Base-by-base conservation (phyloP, 2,888 invertebrate genomes). In the Polyommatus icarus region DNA sequence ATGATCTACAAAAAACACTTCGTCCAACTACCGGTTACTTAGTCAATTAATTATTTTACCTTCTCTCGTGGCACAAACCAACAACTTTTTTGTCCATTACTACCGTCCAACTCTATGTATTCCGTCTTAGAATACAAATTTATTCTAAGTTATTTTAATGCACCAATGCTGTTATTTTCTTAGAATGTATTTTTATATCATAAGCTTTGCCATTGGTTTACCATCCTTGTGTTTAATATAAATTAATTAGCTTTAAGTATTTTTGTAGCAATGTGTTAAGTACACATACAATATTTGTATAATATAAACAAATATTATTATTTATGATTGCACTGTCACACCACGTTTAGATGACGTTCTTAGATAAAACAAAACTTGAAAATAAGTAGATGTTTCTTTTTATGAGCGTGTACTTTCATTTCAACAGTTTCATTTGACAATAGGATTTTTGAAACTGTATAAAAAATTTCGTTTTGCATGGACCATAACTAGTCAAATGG, bases 101-200 rank as follows among this genome's bases (percentile, higher is more conserved):
- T 24, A 75, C 75, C 75, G 75, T 75, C 75, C 75, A 75, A 75
- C 12, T 72, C n/a, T 75, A 54, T 75, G 40, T 50, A 75, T 50
- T 46, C 75, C 75, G 75, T 75, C 75, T 75, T 75, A 50, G 20
- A 50, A 50, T 75, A 73, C 12, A 73, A 75, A 75, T 29, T 75
- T 20, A 75, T 50, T 24, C 20, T 46, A 75, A 75, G 50, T 75
- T 75, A 54, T 18, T 12, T 73, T 73, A 24, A 40, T 24, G 75
- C 50, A 75, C 75, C 50, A 15, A 40, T 40, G 40, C 3, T 72
- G 20, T 72, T 72, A 40, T 40, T 72, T 72, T 72, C n/a, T 75
- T 54, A 50, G 54, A 75, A 75, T 18, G 20, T 54, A 54, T 24
- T 75, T 75, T 32, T 54, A 54, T 29, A 24, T 50, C 50, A 46